Evolutionary conservation across 1,140 invertebrate species (phyloP).

Genomic region (Frieseomelitta varia): DNA sequence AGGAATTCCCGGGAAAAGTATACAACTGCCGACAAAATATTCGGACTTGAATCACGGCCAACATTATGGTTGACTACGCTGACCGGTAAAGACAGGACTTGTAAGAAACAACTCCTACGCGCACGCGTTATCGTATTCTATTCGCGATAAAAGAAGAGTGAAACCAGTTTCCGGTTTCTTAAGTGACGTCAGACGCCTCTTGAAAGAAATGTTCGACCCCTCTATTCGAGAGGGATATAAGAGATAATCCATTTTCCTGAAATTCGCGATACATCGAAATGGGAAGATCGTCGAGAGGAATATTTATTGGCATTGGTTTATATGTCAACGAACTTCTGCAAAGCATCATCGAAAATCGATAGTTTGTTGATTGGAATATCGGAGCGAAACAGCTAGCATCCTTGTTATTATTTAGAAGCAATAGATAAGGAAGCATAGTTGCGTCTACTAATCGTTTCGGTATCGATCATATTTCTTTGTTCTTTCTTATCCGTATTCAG

Average conservation of each 20-base stretch:
- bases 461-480: neutral
- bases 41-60: constrained; percentile 27
- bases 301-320: constrained; percentile 54
- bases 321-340: constrained; percentile 65
- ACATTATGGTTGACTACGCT: neutral
- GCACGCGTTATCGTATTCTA: constrained; percentile 38
- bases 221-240: neutral
- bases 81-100: constrained; percentile 11
- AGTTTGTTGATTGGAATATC: constrained; percentile 49
- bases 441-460: neutral
- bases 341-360: constrained; percentile 64
- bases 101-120: constrained; percentile 38
- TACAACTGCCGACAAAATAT: constrained; percentile 13
- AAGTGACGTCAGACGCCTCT: constrained; percentile 33
- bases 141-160: constrained; percentile 47
- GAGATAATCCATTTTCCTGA: neutral
- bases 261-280: neutral
- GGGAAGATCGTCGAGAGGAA: constrained; percentile 14
- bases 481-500: neutral
- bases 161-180: constrained; percentile 51
- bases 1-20: constrained; percentile 3
- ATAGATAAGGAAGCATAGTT: neutral
- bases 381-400: constrained; percentile 44
- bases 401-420: constrained; percentile 49
- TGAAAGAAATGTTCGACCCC: neutral